Base-by-base conservation (phyloP, 1,140 invertebrate species). In the Popillia japonica region DNA sequence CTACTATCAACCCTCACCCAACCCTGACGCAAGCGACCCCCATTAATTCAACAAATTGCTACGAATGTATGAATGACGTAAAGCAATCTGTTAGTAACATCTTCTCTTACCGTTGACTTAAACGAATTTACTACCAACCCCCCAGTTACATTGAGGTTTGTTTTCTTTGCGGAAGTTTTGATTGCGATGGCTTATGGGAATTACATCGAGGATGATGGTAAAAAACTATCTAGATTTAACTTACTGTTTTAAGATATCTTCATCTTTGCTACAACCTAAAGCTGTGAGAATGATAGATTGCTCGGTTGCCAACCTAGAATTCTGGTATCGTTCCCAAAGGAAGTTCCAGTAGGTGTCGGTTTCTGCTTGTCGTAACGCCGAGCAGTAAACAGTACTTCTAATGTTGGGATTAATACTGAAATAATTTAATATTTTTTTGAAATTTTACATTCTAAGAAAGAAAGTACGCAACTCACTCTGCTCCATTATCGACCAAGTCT, bases 251-350 rank as follows among this genome's bases (percentile, higher is more conserved):
- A 89, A 86, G 77, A 83, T 78, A 2, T 48, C 61, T 27, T 86
- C 78, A 75, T 89, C 83, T 22, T 83, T 86, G 0, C 90, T 89
- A 75, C 91, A 92, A 6, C 90, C 90, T 20, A 91, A 88, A 0
- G 88, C 87, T 77, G 82, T 86, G 40, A 92, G 83, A 84, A 92
- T 88, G 0, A 89, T 85, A 0, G 88, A 80, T 81, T 89, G 87
- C 79, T 92, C 90, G 44, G 87, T 87, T 2, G 89, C 77, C 14
- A 59, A 14, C 0, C 23, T n/a, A 8, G 42, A 61, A 11, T 11
- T 14, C 9, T 17, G 40, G 23, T 55, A 64, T 61, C 41, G 44
- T 6, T 78, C 34, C 72, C 77, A 74, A 34, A 78, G 40, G 17
- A 75, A 75, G 14, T 74, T 3, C 77, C 77, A 78, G 20, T 55